Percentiles rank a stretch among this genome's conserved stretches.
These are phyloP conservation scores for Augiades crinisus DNA, from an alignment of 2,888 invertebrate genomes.

Conservation along the genomic window DNA sequence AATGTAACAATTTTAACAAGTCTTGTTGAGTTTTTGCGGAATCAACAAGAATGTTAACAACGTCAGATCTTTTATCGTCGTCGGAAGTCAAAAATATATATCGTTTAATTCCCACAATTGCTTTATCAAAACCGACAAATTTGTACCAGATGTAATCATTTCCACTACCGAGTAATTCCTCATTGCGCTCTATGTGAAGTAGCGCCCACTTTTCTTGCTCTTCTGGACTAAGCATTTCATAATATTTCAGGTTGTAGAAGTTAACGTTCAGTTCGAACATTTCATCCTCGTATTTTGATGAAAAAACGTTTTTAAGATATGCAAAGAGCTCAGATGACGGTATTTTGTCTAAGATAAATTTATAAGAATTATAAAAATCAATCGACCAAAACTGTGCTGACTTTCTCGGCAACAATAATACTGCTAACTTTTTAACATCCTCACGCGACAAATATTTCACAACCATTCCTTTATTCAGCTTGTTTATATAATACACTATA, in stretches of 20 bases:
- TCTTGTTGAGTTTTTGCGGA: constrained; percentile 45
- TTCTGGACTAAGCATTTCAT: constrained; percentile 43
- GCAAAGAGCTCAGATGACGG: constrained; percentile 41
- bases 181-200: constrained; percentile 41
- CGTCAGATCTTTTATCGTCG: constrained; percentile 38
- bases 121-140: constrained; percentile 48
- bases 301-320: constrained; percentile 47
- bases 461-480: constrained; percentile 40
- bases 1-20: constrained; percentile 43
- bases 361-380: constrained; percentile 39
- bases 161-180: constrained; percentile 42
- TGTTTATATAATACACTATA: constrained; percentile 41
- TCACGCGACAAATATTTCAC: constrained; percentile 39
- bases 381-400: constrained; percentile 42
- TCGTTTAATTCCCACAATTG: constrained; percentile 47
- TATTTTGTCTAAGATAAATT: constrained; percentile 45
- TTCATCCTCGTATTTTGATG: constrained; percentile 41
- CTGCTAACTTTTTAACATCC: constrained; percentile 45
- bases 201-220: constrained; percentile 54
- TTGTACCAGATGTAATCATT: constrained; percentile 49
- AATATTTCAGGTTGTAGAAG: constrained; percentile 42
- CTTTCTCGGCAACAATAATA: constrained; percentile 40
- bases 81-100: constrained; percentile 40
- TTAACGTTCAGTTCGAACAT: constrained; percentile 45
- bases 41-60: constrained; percentile 43